A percentile compares a stretch with the other conserved stretches of the same genome.
Evolutionary conservation across 2,113 vertebrate species (phyloP).

Genomic region (Saccopteryx leptura): DNA sequence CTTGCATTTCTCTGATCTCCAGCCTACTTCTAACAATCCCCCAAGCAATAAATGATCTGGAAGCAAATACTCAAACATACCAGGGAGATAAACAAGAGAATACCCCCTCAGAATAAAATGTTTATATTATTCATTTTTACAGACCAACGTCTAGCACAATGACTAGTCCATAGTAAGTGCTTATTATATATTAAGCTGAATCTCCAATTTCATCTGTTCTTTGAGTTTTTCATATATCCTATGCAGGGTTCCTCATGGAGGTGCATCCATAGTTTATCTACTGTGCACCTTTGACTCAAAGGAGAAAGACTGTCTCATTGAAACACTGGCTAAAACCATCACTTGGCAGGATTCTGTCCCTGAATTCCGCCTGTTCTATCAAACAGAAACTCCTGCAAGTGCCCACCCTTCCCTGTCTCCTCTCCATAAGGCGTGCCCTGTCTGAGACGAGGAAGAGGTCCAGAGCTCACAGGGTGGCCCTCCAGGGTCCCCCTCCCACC

Average conservation of each 20-base stretch:
- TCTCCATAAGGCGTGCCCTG: neutral
- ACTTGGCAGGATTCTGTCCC: neutral
- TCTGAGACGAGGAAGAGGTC: neutral
- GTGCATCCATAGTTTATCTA: neutral
- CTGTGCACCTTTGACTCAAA: neutral
- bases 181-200: conserved; percentile 29
- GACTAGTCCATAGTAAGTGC: neutral
- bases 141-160: conserved; percentile 23
- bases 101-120: neutral
- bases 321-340: neutral
- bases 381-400: neutral
- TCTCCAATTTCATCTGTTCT: conserved; percentile 36
- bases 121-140: neutral
- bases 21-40: neutral
- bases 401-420: neutral
- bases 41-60: neutral
- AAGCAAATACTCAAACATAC: conserved; percentile 18
- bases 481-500: neutral
- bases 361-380: neutral
- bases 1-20: neutral
- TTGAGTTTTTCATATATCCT: conserved; percentile 27
- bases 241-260: neutral
- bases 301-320: neutral
- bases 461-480: neutral
- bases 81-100: neutral